Conservation (phyloP, 2,888 invertebrate genomes). For the Orthosia gracilis region DNA sequence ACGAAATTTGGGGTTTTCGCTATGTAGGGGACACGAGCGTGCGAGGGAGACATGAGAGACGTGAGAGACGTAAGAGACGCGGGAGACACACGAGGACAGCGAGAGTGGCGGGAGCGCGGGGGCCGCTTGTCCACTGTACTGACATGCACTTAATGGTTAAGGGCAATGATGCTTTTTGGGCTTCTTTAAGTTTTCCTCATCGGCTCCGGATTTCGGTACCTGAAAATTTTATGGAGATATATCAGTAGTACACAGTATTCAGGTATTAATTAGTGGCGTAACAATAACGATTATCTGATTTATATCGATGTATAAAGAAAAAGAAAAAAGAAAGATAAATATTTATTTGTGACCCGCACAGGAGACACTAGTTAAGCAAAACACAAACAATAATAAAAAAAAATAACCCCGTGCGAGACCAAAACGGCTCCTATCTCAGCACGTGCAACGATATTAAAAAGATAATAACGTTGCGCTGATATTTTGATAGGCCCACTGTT, state of each 20-base stretch:
- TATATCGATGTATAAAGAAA: too few relatives aligned
- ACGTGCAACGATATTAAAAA: too few relatives aligned
- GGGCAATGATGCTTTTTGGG: slow-evolving; percentile 94
- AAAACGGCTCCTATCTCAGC: too few relatives aligned
- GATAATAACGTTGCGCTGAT: too few relatives aligned
- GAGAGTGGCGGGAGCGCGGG: slow-evolving; percentile 65
- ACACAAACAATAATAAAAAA: too few relatives aligned
- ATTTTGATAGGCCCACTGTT: too few relatives aligned
- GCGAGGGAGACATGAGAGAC: slow-evolving; percentile 59
- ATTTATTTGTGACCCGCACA: too few relatives aligned
- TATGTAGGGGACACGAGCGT: slow-evolving; percentile 69
- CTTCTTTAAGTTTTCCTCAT: slow-evolving; percentile 96
- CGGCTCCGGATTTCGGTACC: slow-evolving; percentile 90
- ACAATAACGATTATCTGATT: too few relatives aligned
- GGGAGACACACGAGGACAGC: slow-evolving; percentile 48
- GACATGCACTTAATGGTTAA: slow-evolving; percentile 91
- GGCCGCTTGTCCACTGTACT: slow-evolving; percentile 88
- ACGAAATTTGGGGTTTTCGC: not conserved
- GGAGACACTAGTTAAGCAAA: too few relatives aligned
- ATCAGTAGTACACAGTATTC: slow-evolving; percentile 20
- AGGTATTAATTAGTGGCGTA: too few relatives aligned
- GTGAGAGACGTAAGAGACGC: slow-evolving; percentile 23
- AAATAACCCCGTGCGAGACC: too few relatives aligned
- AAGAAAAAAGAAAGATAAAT: too few relatives aligned
- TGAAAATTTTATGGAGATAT: slow-evolving; percentile 53